Base-by-base conservation (phyloP, 2,888 invertebrate species). In the Malthinus seriepunctatus region DNA sequence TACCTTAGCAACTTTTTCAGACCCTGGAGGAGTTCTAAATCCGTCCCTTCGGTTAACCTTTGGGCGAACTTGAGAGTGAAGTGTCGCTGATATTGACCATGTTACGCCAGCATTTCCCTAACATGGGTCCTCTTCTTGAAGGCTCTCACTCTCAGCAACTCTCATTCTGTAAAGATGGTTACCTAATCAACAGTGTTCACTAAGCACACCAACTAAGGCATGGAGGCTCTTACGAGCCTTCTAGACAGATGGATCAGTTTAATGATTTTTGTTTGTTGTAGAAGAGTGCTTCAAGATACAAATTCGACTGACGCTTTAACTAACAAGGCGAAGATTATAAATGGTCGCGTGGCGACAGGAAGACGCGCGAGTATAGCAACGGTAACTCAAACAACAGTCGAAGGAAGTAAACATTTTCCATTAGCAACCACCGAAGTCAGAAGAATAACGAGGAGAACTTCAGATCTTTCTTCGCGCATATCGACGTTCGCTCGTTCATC, bases 351-450 rank as follows among this genome's bases (percentile, higher is more conserved):
- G 71, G 75, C 79, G 60, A 76, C 79, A 66, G 78, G 77, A 67
- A 76, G 83, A 69, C 76, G 84, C 65, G 83, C 83, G 50, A 84
- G 83, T 67, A 82, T 84, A 60, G 83, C 83, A 6, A 80, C 82
- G 50, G 79, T 82, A 61, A 78, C 80, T 12, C 79, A 82, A 66
- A 78, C 79, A n/a, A 58, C 73, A 55, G 74, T 72, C 62, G 45
- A 35, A 34, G n/a, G 23, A 38, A 50, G 32, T 15, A 52, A 63
- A 53, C 11, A 32, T 32, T 37, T 45, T 10, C 15, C 37, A 12
- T 39, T 47, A 32, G 35, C 14, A 12, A 46, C 32, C 31, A 11
- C 35, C 6, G 69, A 70, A 9, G 32, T 49, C 8, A 69, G 70
- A 55, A 76, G 71, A 63, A 67, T 76, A 38, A 67, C 69, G 9